Evolutionary conservation across 1,140 invertebrate genomes (phyloP), one percentile per base, ranked within the genome.

Genomic region (Drosophila asahinai): DNA sequence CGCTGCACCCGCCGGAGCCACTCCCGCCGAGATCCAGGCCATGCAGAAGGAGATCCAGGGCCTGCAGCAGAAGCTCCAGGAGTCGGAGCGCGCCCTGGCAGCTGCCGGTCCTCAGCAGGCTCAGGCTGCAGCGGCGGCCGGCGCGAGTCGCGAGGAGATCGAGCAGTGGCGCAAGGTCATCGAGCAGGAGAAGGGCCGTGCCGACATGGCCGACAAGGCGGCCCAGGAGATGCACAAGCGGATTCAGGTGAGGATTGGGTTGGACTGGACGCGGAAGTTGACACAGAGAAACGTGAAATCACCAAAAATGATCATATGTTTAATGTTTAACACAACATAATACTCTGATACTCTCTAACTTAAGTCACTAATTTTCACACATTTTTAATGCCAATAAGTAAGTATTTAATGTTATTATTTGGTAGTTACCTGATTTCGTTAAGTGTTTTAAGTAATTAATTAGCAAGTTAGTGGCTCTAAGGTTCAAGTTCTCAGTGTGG

Each of bases 91-190:
- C 12, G 91, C 91, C 4, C 54, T 92, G 51, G 11, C 95, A 94
- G 83, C 95, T 93, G 86, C 93, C 93, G 81, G 94, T 43, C 91
- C 65, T 22, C 84, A 83, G 22, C 83, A 86, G 94, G 73, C 93
- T 93, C 48, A 94, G 94, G 95, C 95, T 74, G 70, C 86, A 33
- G 87, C 68, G 19, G 77, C 82, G 22, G 80, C 77, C 15, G 95
- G 95, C 30, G 92, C 94, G 22, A 92, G 94, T 92, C 83, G 92
- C 84, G 89, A 94, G 66, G 96, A 97, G 91, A 91, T 96, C 65
- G 96, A 97, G 54, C 96, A 97, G 81, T 97, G 95, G 96, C 94
- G 96, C 65, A 96, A 96, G 89, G 95, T 96, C 1, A 95, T 96
- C 40, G 96, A 97, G 93, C 94, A 94, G 47, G 96, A 97, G 93